A percentile compares a stretch with the other conserved stretches of the same genome.
Conservation (phyloP, 2,113 vertebrate species). For the Saguinus midas region DNA sequence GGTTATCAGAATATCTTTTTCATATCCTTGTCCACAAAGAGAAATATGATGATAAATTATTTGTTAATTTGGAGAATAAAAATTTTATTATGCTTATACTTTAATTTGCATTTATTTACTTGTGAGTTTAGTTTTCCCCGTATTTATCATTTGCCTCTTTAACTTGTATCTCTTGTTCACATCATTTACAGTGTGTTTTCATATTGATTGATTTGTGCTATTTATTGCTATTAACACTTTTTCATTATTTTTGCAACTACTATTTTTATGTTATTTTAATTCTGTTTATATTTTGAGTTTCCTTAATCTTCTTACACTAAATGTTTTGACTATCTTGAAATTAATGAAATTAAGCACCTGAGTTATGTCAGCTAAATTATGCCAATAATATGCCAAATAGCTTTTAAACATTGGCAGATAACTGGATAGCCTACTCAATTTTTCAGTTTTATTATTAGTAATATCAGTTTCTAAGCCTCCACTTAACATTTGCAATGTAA, state of each 20-base stretch:
- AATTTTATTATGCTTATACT: background rate
- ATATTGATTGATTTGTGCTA: background rate
- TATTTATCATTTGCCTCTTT: background rate
- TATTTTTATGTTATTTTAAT: slow-evolving; percentile 20
- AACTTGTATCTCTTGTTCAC: background rate
- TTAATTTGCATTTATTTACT: background rate
- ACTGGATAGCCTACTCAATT: background rate
- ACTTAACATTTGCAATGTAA: background rate
- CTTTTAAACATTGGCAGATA: background rate
- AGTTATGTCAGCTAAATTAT: background rate
- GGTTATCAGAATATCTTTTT: background rate
- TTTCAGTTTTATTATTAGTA: background rate
- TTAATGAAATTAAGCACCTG: background rate
- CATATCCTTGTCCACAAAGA: background rate
- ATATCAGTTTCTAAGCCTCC: background rate
- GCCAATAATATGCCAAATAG: background rate
- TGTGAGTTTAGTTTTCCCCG: background rate
- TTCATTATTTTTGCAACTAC: background rate
- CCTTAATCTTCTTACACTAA: background rate
- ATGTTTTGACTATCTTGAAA: background rate
- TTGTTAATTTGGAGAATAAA: background rate
- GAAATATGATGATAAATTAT: background rate
- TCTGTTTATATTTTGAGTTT: background rate
- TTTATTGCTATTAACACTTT: background rate
- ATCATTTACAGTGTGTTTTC: background rate